phyloP scores from a whole-genome alignment of 92 coral and sea anemone genomes.

The Actinernus sp. region DNA sequence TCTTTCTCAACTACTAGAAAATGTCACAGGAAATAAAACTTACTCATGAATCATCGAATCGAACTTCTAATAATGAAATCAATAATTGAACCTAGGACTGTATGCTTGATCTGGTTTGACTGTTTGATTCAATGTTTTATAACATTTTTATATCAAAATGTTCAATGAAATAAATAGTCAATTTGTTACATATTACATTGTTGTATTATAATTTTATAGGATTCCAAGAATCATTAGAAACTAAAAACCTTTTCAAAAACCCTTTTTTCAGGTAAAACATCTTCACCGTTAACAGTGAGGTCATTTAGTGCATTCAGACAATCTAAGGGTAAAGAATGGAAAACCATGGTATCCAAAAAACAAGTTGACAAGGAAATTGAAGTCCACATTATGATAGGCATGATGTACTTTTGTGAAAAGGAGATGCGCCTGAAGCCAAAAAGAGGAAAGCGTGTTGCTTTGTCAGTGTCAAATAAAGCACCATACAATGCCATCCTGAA shows the following conservation, averaged over 20 bases:
- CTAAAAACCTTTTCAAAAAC: no score
- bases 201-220: constrained; percentile 18
- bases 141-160: no score
- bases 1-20: no score
- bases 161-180: no score
- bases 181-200: no score
- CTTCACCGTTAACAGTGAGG: constrained; percentile 57
- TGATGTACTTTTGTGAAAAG: constrained; percentile 25
- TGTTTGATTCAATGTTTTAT: no score
- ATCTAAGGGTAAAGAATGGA: constrained; percentile 66
- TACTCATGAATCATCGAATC: no score
- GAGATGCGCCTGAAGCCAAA: constrained; percentile 13
- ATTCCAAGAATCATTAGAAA: constrained; percentile 35
- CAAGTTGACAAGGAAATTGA: constrained; percentile 22
- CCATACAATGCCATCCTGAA: constrained; percentile 24
- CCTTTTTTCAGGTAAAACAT: constrained; percentile 43
- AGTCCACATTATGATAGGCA: constrained; percentile 15
- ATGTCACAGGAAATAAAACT: no score
- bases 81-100: no score
- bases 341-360: no score
- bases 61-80: no score
- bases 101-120: no score
- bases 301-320: constrained; percentile 26
- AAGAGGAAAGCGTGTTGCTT: constrained; percentile 16
- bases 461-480: constrained; percentile 24